Evolutionary conservation across 2,888 invertebrate species (phyloP), one percentile per base, ranked within the genome.

Genomic region (Melikaiella ostensackeni): DNA sequence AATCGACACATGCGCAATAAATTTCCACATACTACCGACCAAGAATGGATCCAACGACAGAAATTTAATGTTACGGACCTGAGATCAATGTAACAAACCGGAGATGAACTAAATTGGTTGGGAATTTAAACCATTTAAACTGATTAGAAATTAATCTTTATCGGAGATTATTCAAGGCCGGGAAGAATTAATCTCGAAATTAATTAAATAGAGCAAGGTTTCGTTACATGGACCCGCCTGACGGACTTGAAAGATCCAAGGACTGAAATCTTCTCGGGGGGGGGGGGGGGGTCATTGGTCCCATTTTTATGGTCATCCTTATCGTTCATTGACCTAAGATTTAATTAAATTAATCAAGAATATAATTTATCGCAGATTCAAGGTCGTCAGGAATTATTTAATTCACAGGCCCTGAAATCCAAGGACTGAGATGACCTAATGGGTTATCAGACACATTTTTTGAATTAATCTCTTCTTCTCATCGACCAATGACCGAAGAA

Each of bases 401-500:
- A 42, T 5, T 24, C 6, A 59, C 1, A 5, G 24, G 13, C 1
- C 16, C 0, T 8, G 4, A 63, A 38, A 21, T 63, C n/a, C 63
- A 63, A 63, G 35, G 63, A 38, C 38, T 2, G 13, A 6, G 2
- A 5, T 62, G 24, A 3, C 13, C 13, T 8, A 11, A 24, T 57
- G 57, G 24, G 11, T n/a, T 8, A 50, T 21, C 59, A 2, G 24
- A 27, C 21, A 9, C 16, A 16, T 27, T 27, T 59, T 27, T 59
- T 27, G 24, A 27, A 27, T 16, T 5, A 16, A 24, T 57, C 16
- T 27, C 2, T 63, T 33, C n/a, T 38, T 38, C 11, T 21, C 55
- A 77, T 57, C 66, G 46, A n/a, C 2, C 30, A 70, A 57, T 16
- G 42, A 38, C 75, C 75, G 75, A 6, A 62, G 24, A 55, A 63